These are phyloP conservation scores for Drosophila paucipuncta DNA, from an alignment of 2,888 invertebrate genomes.

Conservation along the genomic window DNA sequence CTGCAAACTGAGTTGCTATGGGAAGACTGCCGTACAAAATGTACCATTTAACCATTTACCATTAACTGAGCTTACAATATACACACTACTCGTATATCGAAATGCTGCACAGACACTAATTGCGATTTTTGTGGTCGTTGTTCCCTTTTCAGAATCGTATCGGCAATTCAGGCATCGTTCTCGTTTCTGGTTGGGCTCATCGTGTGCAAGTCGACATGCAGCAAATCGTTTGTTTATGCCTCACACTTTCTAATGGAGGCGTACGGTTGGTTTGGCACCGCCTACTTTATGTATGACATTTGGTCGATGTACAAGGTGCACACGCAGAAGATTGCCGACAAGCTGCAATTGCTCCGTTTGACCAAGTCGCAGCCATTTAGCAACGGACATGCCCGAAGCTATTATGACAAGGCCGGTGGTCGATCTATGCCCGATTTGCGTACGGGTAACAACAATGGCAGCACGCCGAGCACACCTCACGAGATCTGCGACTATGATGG, in stretches of 20 bases:
- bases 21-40: too few relatives aligned
- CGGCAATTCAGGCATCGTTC: slow-evolving; percentile 90
- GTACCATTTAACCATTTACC: too few relatives aligned
- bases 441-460: slow-evolving; percentile 63
- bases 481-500: slow-evolving; percentile 84
- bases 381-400: slow-evolving; percentile 32
- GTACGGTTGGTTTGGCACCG: slow-evolving; percentile 92
- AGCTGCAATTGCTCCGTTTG: slow-evolving; percentile 81
- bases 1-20: too few relatives aligned
- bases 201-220: slow-evolving; percentile 89
- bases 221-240: slow-evolving; percentile 88
- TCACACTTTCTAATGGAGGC: slow-evolving; percentile 91
- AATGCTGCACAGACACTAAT: neutral
- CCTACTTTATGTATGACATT: slow-evolving; percentile 92
- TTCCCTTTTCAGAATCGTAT: slow-evolving; percentile 87
- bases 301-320: slow-evolving; percentile 93
- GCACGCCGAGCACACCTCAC: slow-evolving; percentile 68
- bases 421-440: slow-evolving; percentile 33
- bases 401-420: slow-evolving; percentile 67
- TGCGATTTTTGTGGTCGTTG: neutral
- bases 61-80: too few relatives aligned
- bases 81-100: too few relatives aligned
- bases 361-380: slow-evolving; percentile 54
- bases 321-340: slow-evolving; percentile 85
- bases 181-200: slow-evolving; percentile 89